Evolutionary conservation across 2,113 vertebrate species (phyloP).

Genomic region (Poecile atricapillus): DNA sequence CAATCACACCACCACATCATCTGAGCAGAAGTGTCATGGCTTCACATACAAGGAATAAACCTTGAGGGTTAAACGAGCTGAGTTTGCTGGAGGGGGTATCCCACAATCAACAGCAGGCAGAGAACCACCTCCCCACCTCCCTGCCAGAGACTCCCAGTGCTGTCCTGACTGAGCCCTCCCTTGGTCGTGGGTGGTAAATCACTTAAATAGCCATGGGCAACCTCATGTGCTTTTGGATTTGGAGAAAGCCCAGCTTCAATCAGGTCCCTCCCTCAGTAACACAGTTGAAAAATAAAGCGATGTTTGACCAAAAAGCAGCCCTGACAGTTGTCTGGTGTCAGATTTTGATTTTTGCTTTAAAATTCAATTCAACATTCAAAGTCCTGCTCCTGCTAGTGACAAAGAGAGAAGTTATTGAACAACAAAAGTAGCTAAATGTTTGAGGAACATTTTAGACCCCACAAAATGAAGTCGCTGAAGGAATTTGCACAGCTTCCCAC

Average conservation of each 20-base stretch:
- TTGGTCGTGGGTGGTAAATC: rapidly evolving
- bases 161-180: neutral
- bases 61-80: rapidly evolving
- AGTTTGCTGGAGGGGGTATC: neutral
- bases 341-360: neutral
- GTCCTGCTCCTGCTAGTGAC: neutral
- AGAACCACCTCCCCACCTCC: neutral
- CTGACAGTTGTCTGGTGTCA: neutral
- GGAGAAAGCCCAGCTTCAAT: neutral
- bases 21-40: neutral
- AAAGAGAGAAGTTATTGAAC: neutral
- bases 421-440: neutral
- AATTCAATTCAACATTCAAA: neutral
- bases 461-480: neutral
- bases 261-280: neutral
- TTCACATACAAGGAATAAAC: neutral
- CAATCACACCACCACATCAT: no score
- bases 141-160: neutral
- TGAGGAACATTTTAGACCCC: neutral
- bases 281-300: neutral
- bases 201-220: neutral
- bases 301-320: neutral
- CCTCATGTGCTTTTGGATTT: neutral
- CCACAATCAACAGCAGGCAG: neutral
- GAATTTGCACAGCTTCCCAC: constrained; percentile 33